phyloP scores from a whole-genome alignment of 2,113 vertebrate genomes.

The Ranitomeya variabilis region DNA sequence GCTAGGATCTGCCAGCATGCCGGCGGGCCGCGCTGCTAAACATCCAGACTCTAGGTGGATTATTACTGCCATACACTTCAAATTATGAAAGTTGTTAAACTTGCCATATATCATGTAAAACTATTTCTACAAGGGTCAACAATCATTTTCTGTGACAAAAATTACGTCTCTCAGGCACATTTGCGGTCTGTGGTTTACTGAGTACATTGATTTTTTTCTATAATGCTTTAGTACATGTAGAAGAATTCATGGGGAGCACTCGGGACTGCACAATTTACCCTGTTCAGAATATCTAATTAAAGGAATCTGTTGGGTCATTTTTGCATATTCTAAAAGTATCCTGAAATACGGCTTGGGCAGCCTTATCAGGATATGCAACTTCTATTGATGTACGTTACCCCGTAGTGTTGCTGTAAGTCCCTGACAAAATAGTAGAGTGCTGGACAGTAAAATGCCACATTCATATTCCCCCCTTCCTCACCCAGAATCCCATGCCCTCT shows the following conservation, averaged over 20 bases:
- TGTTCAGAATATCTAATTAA: no score
- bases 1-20: background rate
- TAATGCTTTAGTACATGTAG: background rate
- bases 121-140: slow-evolving; percentile 29
- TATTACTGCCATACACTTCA: background rate
- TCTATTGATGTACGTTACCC: no score
- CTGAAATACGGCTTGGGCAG: no score
- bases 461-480: no score
- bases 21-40: background rate
- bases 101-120: slow-evolving; percentile 9
- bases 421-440: no score
- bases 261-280: background rate
- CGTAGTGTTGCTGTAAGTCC: no score
- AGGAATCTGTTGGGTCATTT: no score
- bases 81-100: background rate
- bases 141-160: slow-evolving; percentile 40
- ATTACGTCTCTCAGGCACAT: slow-evolving; percentile 33
- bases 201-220: slow-evolving; percentile 52
- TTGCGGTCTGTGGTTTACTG: slow-evolving; percentile 48
- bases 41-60: background rate
- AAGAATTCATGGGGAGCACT: background rate
- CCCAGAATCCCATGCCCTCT: no score
- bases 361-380: no score
- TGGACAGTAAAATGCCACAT: no score
- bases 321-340: no score